Base-by-base conservation (phyloP, 2,888 invertebrate genomes). In the Chirona hameri region DNA sequence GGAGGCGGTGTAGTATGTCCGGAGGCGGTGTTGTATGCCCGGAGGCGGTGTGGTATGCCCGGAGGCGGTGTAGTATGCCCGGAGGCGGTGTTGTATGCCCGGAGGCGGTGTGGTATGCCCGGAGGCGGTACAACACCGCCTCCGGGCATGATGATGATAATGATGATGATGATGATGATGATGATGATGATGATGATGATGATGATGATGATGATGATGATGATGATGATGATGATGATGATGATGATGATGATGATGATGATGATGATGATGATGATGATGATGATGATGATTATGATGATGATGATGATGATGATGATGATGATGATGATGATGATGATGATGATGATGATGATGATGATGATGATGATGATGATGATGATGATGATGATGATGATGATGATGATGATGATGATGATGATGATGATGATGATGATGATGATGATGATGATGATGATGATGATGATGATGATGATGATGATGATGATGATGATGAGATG, bases 91-190 rank as follows among this genome's bases (percentile, higher is more conserved):
- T n/a, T n/a, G n/a, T n/a, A n/a, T n/a, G n/a, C n/a, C n/a, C n/a
- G n/a, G n/a, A n/a, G n/a, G n/a, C n/a, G n/a, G n/a, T n/a, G n/a
- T n/a, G n/a, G n/a, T n/a, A n/a, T n/a, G n/a, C n/a, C n/a, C n/a
- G n/a, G n/a, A n/a, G n/a, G n/a, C n/a, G n/a, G n/a, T 21, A 65
- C 65, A 65, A 18, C 65, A 18, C 65, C 65, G n/a, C 65, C 65
- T 21, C n/a, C 65, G 65, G 65, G n/a, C 18, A 65, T 21, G n/a
- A 65, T 65, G n/a, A 18, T n/a, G n/a, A n/a, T n/a, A n/a, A n/a
- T n/a, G 65, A 65, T 65, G n/a, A 65, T 65, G 65, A 65, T 65
- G 65, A 65, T 65, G 65, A 65, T 65, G 65, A 65, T 65, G 65
- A 65, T 65, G 65, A 65, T 65, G 65, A 65, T 65, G 65, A 65